Conservation (phyloP, 2,888 invertebrate genomes). For the Sinohyriopsis cumingii region DNA sequence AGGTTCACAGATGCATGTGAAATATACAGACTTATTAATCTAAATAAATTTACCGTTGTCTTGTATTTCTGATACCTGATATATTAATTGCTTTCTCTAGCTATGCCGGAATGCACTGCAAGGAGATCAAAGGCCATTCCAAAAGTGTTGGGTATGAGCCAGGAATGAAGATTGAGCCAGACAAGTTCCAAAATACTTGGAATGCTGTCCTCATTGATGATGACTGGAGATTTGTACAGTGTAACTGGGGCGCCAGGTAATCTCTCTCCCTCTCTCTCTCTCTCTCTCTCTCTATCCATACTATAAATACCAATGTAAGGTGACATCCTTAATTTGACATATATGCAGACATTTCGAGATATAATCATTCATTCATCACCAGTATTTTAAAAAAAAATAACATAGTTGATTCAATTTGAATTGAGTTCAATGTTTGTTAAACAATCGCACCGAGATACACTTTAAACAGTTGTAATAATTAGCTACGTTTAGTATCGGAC, state of each 20-base stretch:
- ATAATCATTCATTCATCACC: no score
- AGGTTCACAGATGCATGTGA: no score
- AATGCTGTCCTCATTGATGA: constrained; percentile 71
- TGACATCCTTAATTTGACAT: neutral
- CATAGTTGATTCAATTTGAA: no score
- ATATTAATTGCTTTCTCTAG: constrained; percentile 45
- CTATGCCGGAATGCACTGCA: constrained; percentile 71
- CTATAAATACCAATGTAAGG: neutral
- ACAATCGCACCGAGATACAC: no score
- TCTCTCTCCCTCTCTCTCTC: neutral
- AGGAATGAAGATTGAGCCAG: constrained; percentile 70
- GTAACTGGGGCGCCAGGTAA: constrained; percentile 73
- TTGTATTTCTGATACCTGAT: neutral
- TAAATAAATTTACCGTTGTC: no score
- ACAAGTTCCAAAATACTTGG: constrained; percentile 72
- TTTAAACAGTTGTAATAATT: no score
- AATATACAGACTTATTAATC: neutral
- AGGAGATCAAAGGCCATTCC: constrained; percentile 71
- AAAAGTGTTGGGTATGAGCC: constrained; percentile 73
- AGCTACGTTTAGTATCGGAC: no score
- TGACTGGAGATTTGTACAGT: constrained; percentile 72
- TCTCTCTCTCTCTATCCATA: no score
- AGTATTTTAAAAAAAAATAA: no score
- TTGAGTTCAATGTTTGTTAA: no score
- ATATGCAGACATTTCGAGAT: neutral